Evolutionary conservation across 1,140 invertebrate species (phyloP).

Genomic region (Spodoptera litura): DNA sequence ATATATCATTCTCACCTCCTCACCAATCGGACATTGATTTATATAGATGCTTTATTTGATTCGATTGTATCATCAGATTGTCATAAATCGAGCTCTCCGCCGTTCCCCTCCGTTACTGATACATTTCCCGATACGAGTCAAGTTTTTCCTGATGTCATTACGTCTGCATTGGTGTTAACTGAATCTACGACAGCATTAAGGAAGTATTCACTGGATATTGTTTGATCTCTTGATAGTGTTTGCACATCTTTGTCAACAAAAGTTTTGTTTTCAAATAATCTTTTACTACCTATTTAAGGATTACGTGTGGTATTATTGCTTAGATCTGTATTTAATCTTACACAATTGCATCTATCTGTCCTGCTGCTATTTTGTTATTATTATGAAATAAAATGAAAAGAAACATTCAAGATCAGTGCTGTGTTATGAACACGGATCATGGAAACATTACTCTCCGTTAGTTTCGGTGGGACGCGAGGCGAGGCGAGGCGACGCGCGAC

Average conservation of each 20-base stretch:
- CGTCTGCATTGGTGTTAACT: constrained; percentile 77
- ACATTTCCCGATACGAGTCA: constrained; percentile 67
- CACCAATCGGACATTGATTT: constrained; percentile 82
- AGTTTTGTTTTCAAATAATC: background rate
- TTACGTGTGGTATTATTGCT: no score
- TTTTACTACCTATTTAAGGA: no score
- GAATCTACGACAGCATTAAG: constrained; percentile 61
- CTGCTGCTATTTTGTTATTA: no score
- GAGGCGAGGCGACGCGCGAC: background rate
- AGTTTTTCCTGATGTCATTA: constrained; percentile 80
- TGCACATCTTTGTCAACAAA: background rate
- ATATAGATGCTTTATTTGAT: constrained; percentile 82
- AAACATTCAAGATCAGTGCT: no score
- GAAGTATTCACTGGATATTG: constrained; percentile 51
- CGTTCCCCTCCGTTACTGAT: constrained; percentile 44
- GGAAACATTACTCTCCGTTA: constrained; percentile 41
- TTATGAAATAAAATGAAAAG: no score
- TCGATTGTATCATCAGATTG: constrained; percentile 85
- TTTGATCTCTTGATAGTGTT: constrained; percentile 37
- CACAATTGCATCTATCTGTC: no score
- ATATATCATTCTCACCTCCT: constrained; percentile 65
- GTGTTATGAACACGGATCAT: background rate
- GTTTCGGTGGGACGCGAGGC: background rate
- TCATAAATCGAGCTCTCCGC: constrained; percentile 79
- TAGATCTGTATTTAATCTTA: no score